Evolutionary conservation across 2,797 vertebrate species (phyloP), one percentile per base, ranked within the genome.

Genomic region (Peromyscus melanophrys): DNA sequence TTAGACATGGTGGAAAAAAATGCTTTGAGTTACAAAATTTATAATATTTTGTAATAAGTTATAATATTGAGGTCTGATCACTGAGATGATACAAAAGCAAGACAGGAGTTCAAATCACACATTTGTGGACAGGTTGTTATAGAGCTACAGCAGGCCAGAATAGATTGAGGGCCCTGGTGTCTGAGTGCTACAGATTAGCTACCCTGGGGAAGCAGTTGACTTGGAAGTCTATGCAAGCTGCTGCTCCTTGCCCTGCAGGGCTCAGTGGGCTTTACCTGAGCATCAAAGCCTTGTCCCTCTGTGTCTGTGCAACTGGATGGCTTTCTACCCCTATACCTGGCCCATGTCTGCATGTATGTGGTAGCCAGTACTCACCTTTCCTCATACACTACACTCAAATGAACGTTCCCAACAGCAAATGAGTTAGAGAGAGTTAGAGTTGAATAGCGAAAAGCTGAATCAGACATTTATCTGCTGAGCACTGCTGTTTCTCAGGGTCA

Each of bases 401-500:
- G 37, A 43, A 40, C 14, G 9, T 71, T 71, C 13, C 17, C 31
- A 80, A 46, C 86, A 96, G 71, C 80, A 14, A 91, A 88, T 75
- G 29, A 57, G 4, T 55, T 55, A 76, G 23, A 49, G 94, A 98
- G 87, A 19, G 6, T 73, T 25, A 5, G 71, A 25, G 71, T 31
- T 37, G 21, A 37, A 92, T 86, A 46, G 78, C 37, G 43, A 93
- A 93, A 67, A 94, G 69, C 65, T 3, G 12, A n/a, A 25, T 94
- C 49, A 65, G 95, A 69, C 7, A 85, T 40, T 97, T n/a, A 3
- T 87, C 49, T 90, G 59, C 43, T 88, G 0, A 57, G 14, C 80
- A 17, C 25, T 65, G 17, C 87, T 29, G 21, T 63, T 94, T 95
- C 91, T 78, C 52, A n/a, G 0, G 81, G 1, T 2, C 3, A 73